phyloP scores from a whole-genome alignment of 2,888 invertebrate species.

The Calameuta filiformis region DNA sequence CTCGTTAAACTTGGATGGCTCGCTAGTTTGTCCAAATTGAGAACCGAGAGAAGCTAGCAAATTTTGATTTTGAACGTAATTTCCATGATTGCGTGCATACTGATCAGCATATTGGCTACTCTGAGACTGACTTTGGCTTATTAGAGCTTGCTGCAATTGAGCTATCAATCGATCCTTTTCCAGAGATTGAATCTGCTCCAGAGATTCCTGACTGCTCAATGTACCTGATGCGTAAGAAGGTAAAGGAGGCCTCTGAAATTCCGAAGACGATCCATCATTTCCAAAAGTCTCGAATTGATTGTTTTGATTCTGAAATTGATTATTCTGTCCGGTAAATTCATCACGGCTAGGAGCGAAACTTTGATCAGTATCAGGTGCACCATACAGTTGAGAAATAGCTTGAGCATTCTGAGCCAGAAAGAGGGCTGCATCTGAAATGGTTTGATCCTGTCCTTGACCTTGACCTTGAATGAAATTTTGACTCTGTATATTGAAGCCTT shows the following conservation, averaged over 20 bases:
- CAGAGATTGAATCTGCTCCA: constrained; percentile 50
- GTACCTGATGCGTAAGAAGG: constrained; percentile 58
- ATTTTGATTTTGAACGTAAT: constrained; percentile 39
- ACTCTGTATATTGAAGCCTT: constrained; percentile 14
- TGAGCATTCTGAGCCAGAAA: constrained; percentile 58
- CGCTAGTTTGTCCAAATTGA: constrained; percentile 26
- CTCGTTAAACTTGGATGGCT: constrained; percentile 17
- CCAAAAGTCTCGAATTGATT: constrained; percentile 27
- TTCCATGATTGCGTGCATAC: constrained; percentile 45
- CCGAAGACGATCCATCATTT: neutral
- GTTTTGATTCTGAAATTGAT: constrained; percentile 33
- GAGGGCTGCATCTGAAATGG: constrained; percentile 57
- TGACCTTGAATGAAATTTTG: constrained; percentile 34
- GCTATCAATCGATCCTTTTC: constrained; percentile 57
- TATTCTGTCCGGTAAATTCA: constrained; percentile 25
- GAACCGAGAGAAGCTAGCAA: constrained; percentile 34
- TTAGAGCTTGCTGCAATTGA: constrained; percentile 50
- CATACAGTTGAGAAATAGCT: constrained; percentile 58
- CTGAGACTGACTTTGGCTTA: constrained; percentile 34
- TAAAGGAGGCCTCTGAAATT: constrained; percentile 27
- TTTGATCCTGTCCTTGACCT: constrained; percentile 29
- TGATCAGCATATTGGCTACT: constrained; percentile 28
- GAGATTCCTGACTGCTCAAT: constrained; percentile 42
- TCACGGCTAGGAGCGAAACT: constrained; percentile 52
- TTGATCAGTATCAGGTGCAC: constrained; percentile 48